These are phyloP conservation scores for Pontoporia blainvillei DNA, from an alignment of 2,113 vertebrate species.

Conservation along the genomic window DNA sequence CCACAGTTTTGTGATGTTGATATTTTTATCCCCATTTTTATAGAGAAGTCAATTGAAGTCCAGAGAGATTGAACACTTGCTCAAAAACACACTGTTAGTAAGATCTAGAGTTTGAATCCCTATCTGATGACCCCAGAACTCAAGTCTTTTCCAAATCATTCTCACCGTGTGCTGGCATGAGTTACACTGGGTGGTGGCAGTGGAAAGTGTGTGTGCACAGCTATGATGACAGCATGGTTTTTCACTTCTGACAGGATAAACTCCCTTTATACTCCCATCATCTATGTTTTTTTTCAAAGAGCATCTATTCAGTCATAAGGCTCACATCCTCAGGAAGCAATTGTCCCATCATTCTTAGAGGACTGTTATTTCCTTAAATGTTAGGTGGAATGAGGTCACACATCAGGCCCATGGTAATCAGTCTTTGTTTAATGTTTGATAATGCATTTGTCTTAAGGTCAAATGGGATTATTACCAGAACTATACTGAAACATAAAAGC, in stretches of 20 bases:
- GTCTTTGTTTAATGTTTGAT: neutral
- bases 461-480: neutral
- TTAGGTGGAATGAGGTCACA: neutral
- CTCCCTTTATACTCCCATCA: neutral
- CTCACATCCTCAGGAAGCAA: neutral
- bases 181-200: fast-evolving
- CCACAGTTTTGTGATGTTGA: neutral
- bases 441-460: neutral
- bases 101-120: neutral
- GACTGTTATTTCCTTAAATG: neutral
- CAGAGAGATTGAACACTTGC: neutral
- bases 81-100: neutral
- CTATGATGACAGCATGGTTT: too few relatives aligned
- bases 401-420: neutral
- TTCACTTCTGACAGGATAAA: neutral
- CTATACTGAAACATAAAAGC: neutral
- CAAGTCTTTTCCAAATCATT: neutral
- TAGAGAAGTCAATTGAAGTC: neutral
- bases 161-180: fast-evolving
- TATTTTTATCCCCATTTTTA: neutral
- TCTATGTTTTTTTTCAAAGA: neutral
- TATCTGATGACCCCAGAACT: neutral
- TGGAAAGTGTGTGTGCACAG: neutral
- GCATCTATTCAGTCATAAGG: neutral
- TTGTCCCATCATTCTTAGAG: neutral